These are phyloP conservation scores for Sebastes minor DNA, from an alignment of 2,797 vertebrate species.

Conservation along the genomic window DNA sequence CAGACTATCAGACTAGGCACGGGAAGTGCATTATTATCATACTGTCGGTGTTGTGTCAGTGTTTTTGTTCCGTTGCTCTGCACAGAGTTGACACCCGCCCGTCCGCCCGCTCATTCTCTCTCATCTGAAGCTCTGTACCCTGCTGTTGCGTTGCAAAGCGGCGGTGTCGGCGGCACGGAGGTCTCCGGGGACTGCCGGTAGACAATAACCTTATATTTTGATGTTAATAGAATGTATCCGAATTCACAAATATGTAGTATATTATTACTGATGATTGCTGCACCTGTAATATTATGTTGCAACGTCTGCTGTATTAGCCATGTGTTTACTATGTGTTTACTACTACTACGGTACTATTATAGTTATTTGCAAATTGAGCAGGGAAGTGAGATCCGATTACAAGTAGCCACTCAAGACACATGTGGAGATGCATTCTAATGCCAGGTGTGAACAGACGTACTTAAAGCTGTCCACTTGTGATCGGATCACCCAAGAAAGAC, in stretches of 20 bases:
- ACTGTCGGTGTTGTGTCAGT: fast-evolving
- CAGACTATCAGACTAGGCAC: not conserved
- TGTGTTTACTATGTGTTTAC: not conserved
- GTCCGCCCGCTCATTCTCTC: not conserved
- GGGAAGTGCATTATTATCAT: not conserved
- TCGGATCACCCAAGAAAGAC: too few relatives aligned
- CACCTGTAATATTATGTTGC: not conserved
- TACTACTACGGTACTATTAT: too few relatives aligned
- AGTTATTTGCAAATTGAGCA: not conserved
- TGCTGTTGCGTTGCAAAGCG: not conserved
- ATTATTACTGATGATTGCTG: not conserved
- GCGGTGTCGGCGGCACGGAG: not conserved
- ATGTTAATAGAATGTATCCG: not conserved
- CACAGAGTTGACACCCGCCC: not conserved
- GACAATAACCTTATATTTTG: not conserved
- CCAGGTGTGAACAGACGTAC: too few relatives aligned
- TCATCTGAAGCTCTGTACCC: not conserved
- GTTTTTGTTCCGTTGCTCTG: not conserved
- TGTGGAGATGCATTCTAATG: not conserved
- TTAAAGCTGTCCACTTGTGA: too few relatives aligned
- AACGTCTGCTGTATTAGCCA: not conserved
- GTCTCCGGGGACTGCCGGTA: not conserved
- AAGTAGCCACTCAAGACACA: not conserved
- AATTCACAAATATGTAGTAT: not conserved
- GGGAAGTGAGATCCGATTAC: not conserved